Evolutionary conservation across 2,888 invertebrate species (phyloP).

Genomic region (Xestia c-nigrum): DNA sequence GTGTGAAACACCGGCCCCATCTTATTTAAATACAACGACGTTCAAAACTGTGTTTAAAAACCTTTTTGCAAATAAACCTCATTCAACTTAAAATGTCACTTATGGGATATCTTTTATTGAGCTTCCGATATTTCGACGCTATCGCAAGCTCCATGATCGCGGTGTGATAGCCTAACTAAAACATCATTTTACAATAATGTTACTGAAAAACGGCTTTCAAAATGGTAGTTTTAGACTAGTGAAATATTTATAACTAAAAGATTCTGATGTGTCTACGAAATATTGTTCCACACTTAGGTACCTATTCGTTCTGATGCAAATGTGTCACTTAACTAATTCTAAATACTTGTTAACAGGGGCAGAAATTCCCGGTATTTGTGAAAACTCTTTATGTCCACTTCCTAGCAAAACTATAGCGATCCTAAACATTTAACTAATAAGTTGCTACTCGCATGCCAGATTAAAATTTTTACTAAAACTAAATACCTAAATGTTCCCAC

Average conservation of each 20-base stretch:
- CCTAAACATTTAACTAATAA: conserved; percentile 26
- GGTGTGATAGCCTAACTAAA: too few relatives aligned
- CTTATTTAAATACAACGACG: too few relatives aligned
- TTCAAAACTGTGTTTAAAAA: too few relatives aligned
- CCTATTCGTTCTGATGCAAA: conserved; percentile 1
- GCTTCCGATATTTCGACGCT: too few relatives aligned
- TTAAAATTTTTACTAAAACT: conserved; percentile 9
- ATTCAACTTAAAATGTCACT: too few relatives aligned
- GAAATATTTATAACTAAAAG: too few relatives aligned
- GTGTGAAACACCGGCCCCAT: too few relatives aligned
- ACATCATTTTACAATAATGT: too few relatives aligned
- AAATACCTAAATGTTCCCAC: not conserved
- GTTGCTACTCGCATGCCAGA: not conserved
- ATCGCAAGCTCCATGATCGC: too few relatives aligned
- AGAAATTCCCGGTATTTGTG: conserved; percentile 37
- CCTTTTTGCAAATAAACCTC: too few relatives aligned
- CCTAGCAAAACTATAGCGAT: conserved; percentile 32
- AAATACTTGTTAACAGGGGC: not conserved
- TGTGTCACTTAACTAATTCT: not conserved
- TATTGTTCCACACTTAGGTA: not conserved
- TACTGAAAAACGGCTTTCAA: not conserved
- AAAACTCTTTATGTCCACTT: conserved; percentile 5
- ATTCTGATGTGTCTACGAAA: not conserved
- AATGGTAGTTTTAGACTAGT: not conserved
- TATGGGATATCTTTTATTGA: too few relatives aligned